Base-by-base conservation (phyloP, 2,888 invertebrate species). In the Pyrochroa serraticornis region DNA sequence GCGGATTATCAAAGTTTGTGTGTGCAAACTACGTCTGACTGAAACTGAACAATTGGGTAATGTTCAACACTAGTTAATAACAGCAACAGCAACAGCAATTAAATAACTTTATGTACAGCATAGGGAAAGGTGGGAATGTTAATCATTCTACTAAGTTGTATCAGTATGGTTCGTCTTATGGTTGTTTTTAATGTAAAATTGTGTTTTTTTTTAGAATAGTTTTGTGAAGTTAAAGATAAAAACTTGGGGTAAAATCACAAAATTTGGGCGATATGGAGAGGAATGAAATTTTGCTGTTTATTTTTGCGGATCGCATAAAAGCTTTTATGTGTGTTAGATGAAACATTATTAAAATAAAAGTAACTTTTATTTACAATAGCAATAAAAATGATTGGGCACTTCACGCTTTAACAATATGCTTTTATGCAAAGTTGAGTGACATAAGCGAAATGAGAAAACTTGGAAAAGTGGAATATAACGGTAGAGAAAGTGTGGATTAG, bases 371-470 rank as follows among this genome's bases (percentile, higher is more conserved):
- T 57, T 57, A 52, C 53, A 53, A 41, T 46, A 52, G 46, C 50
- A 60, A 56, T 60, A 55, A 47, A 51, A 55, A 35, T 51, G 62
- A 64, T 60, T 60, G 64, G 64, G 48, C 60, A 56, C 56, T 64
- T 59, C 62, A 50, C 55, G 55, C 60, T 59, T 63, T 56, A 62
- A 63, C 60, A 63, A 66, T 62, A 62, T 62, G 62, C 63, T 58
- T 64, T 61, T 58, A 65, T 65, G 63, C 59, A 65, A 65, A 65
- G 52, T 62, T 64, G 65, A 67, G 62, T 66, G 66, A 60, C 63
- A 63, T 63, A 66, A 66, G 66, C 67, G 63, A 70, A 71, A 72
- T 72, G 71, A 71, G 72, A 72, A 71, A 72, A 72, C 68, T 71
- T 71, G 64, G 64, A 69, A 69, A 69, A 70, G 68, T 71, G 66